Percentiles rank a stretch among this genome's conserved stretches.
Conservation (phyloP, 2,113 vertebrate species). For the Sciurus niger region DNA sequence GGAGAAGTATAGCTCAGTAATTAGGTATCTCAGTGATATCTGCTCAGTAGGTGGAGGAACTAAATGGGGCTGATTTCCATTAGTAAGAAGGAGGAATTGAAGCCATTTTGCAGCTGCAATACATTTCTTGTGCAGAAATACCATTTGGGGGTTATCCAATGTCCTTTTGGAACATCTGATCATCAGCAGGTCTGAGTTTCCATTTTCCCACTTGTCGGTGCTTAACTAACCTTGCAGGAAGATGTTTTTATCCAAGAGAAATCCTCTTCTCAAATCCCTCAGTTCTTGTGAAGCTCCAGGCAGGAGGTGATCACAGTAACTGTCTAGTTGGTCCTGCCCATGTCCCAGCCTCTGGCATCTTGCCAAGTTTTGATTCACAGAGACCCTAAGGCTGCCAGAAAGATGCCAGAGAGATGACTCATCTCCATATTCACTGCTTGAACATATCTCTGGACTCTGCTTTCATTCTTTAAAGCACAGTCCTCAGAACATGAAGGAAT, state of each 20-base stretch:
- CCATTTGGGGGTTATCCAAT: not conserved
- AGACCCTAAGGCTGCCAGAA: not conserved
- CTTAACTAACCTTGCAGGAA: not conserved
- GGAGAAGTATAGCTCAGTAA: not conserved
- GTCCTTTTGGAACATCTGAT: not conserved
- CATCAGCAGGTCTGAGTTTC: not conserved
- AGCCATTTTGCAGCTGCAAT: not conserved
- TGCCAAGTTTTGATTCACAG: not conserved
- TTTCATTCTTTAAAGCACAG: conserved; percentile 65
- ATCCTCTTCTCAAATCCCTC: not conserved
- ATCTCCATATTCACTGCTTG: not conserved
- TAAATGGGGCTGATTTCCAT: not conserved
- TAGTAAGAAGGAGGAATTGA: not conserved
- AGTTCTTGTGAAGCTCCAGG: not conserved
- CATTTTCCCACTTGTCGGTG: not conserved
- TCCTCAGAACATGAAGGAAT: conserved; percentile 18
- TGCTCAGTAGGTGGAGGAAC: not conserved
- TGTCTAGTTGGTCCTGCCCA: not conserved
- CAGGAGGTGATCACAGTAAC: not conserved
- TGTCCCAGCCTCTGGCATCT: not conserved
- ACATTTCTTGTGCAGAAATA: not conserved
- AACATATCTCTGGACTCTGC: not conserved
- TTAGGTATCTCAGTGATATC: not conserved
- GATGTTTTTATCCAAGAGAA: not conserved
- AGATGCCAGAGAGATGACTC: not conserved